These are phyloP conservation scores for Sesia bembeciformis DNA, from an alignment of 2,888 invertebrate genomes.

Conservation along the genomic window DNA sequence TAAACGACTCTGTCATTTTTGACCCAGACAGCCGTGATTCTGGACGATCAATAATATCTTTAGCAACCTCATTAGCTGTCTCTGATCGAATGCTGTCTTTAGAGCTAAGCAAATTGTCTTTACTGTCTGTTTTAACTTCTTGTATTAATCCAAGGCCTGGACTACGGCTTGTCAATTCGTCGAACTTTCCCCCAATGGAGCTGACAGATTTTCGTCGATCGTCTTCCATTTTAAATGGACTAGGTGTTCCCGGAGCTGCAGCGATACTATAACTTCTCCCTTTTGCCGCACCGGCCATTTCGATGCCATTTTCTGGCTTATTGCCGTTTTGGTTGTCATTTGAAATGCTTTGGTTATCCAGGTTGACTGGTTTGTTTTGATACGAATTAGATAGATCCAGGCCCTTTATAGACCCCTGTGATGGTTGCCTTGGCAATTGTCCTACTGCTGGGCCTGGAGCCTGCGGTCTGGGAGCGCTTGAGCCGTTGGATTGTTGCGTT, in stretches of 20 bases:
- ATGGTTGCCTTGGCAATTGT: slow-evolving; percentile 53
- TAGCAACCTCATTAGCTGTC: slow-evolving; percentile 31
- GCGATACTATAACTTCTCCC: slow-evolving; percentile 71
- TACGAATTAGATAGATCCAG: slow-evolving; percentile 39
- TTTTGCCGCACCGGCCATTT: slow-evolving; percentile 58
- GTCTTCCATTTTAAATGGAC: slow-evolving; percentile 59
- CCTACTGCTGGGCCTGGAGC: slow-evolving; percentile 22
- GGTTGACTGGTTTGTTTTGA: slow-evolving; percentile 59
- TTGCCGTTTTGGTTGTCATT: slow-evolving; percentile 42
- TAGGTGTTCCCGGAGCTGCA: slow-evolving; percentile 62
- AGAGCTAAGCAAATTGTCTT: slow-evolving; percentile 55
- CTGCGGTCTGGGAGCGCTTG: slow-evolving; percentile 31
- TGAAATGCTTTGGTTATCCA: slow-evolving; percentile 51
- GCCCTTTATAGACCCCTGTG: slow-evolving; percentile 52
- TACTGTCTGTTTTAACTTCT: slow-evolving; percentile 57
- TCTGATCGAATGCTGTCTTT: slow-evolving; percentile 60
- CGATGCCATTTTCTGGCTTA: slow-evolving; percentile 51
- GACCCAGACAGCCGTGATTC: slow-evolving; percentile 62
- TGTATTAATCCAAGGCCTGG: slow-evolving; percentile 63
- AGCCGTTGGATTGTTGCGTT: slow-evolving; percentile 37
- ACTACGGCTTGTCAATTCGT: slow-evolving; percentile 47
- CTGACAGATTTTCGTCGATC: slow-evolving; percentile 68
- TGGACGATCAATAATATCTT: slow-evolving; percentile 47
- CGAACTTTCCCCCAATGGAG: slow-evolving; percentile 55
- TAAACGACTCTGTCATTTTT: slow-evolving; percentile 68